phyloP scores from a whole-genome alignment of 2,797 vertebrate species.

The Nothura maculosa region DNA sequence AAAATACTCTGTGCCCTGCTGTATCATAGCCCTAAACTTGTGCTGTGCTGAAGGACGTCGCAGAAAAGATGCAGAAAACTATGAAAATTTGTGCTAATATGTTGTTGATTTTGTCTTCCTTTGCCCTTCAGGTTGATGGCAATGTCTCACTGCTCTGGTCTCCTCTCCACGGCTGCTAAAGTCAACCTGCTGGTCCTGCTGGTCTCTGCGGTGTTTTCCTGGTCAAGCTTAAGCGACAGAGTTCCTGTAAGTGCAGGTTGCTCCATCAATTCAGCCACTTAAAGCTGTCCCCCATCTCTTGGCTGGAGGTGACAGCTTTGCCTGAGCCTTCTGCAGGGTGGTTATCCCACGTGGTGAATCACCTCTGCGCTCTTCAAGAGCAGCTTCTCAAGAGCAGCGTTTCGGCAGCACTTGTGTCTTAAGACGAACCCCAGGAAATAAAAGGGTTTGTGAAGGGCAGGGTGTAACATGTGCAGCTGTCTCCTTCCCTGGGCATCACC shows the following conservation, averaged over 20 bases:
- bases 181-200: conserved; percentile 64
- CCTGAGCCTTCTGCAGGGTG: neutral
- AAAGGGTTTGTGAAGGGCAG: neutral
- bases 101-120: neutral
- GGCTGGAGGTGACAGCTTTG: neutral
- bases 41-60: neutral
- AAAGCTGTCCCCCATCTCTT: neutral
- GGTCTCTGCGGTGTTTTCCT: conserved; percentile 52
- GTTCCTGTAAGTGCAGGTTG: conserved; percentile 67
- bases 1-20: accelerated
- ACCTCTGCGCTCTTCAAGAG: neutral
- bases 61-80: neutral
- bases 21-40: neutral
- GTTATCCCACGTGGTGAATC: neutral
- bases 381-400: accelerated
- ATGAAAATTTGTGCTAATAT: neutral
- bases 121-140: conserved; percentile 64
- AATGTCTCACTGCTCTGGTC: neutral
- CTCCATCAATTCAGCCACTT: neutral
- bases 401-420: neutral
- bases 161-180: neutral
- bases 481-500: neutral
- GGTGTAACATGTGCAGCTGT: neutral
- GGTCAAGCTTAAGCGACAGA: conserved; percentile 61
- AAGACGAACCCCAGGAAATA: neutral